These are phyloP conservation scores for Rhinichthys osculus DNA, from an alignment of 2,797 vertebrate genomes.

Conservation along the genomic window DNA sequence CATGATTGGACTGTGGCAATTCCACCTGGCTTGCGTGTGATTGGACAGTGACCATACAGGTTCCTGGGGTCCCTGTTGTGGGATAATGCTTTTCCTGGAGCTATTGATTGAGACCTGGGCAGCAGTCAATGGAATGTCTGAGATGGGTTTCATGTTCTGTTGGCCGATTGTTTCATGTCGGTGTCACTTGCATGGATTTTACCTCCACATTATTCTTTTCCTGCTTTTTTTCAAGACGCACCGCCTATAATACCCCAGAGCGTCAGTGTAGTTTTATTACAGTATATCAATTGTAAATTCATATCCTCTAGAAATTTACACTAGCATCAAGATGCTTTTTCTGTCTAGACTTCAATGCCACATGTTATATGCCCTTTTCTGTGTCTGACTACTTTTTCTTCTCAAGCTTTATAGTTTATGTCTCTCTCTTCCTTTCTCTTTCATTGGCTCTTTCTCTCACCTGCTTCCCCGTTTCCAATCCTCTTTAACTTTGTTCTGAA, in stretches of 20 bases:
- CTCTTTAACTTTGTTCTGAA: conserved; percentile 27
- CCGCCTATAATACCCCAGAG: neutral
- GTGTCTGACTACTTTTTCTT: conserved; percentile 2
- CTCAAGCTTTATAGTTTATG: conserved; percentile 17
- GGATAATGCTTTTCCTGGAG: conserved; percentile 64
- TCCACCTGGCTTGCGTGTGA: conserved; percentile 51
- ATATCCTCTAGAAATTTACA: conserved; percentile 24
- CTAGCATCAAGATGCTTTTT: neutral
- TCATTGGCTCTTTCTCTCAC: conserved; percentile 29
- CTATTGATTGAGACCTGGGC: conserved; percentile 73
- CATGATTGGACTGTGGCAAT: conserved; percentile 68
- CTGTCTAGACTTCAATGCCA: conserved; percentile 17
- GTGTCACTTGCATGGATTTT: conserved; percentile 43
- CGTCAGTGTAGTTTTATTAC: conserved; percentile 17
- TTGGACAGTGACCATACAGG: conserved; percentile 69
- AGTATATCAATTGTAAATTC: conserved; percentile 24
- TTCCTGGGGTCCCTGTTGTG: conserved; percentile 65
- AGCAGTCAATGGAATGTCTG: conserved; percentile 76
- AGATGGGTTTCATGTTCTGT: conserved; percentile 71
- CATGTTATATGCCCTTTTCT: conserved; percentile 5
- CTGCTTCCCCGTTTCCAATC: conserved; percentile 21
- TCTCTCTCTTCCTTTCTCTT: conserved; percentile 42
- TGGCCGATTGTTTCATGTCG: conserved; percentile 55
- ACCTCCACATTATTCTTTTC: conserved; percentile 48
- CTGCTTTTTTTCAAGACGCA: conserved; percentile 38